Percentiles rank a stretch among this genome's conserved stretches.
phyloP scores from a whole-genome alignment of 1,140 invertebrate species.

The Lepidurus apus region DNA sequence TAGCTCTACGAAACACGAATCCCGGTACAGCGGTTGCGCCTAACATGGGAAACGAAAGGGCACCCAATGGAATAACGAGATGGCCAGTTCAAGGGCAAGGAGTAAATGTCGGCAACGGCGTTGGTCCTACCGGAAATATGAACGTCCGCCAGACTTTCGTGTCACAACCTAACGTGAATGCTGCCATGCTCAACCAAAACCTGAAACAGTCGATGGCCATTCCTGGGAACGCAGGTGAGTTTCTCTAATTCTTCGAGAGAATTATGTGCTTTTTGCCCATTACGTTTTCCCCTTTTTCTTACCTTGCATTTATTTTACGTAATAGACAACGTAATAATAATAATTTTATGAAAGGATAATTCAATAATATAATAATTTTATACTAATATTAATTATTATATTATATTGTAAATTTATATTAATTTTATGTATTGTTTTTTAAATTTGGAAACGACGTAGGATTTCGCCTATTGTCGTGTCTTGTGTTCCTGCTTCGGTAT shows the following conservation, averaged over 20 bases:
- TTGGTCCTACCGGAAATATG: background rate
- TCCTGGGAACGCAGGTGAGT: background rate
- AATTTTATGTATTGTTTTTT: too few relatives aligned
- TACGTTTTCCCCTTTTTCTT: too few relatives aligned
- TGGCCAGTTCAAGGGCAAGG: background rate
- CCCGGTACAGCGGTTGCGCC: background rate
- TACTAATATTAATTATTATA: too few relatives aligned
- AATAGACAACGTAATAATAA: too few relatives aligned
- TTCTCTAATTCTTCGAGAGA: background rate
- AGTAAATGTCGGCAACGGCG: background rate
- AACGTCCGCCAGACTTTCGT: background rate
- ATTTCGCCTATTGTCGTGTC: too few relatives aligned
- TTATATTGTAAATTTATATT: too few relatives aligned
- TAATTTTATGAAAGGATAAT: too few relatives aligned
- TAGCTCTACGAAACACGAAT: background rate
- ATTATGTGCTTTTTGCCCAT: too few relatives aligned
- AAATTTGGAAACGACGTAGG: too few relatives aligned
- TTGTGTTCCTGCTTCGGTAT: too few relatives aligned
- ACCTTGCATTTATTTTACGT: too few relatives aligned
- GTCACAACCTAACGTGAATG: background rate
- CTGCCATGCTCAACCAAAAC: background rate
- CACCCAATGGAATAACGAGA: background rate
- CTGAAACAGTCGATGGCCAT: background rate
- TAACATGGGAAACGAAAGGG: background rate
- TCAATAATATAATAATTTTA: too few relatives aligned